Evolutionary conservation across 2,797 vertebrate genomes (phyloP).

Genomic region (Gymnothorax javanicus): DNA sequence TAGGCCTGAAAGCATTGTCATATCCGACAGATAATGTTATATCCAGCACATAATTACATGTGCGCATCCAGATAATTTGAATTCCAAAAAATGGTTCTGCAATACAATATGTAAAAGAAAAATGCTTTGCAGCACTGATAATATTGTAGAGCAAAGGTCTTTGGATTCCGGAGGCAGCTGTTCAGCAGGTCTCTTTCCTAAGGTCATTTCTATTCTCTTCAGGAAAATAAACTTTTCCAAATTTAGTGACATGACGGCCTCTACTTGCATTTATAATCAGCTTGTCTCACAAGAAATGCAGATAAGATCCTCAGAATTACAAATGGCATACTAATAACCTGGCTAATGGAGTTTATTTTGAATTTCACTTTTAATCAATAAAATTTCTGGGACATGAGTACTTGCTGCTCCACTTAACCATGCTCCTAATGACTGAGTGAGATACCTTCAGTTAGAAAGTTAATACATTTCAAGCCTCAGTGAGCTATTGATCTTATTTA

Average conservation of each 20-base stretch:
- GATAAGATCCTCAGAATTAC: conserved; percentile 39
- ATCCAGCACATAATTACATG: no score
- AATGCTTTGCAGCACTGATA: no score
- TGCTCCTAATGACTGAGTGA: conserved; percentile 38
- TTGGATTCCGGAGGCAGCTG: background rate
- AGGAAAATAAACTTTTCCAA: conserved; percentile 31
- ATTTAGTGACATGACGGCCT: conserved; percentile 7
- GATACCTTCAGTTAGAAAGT: conserved; percentile 60
- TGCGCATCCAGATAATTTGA: no score
- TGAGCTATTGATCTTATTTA: conserved; percentile 73
- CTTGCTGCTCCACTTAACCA: conserved; percentile 43
- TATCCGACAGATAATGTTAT: no score
- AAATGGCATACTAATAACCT: conserved; percentile 56
- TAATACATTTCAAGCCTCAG: conserved; percentile 77
- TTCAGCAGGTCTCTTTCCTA: background rate
- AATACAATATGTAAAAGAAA: background rate
- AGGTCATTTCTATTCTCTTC: conserved; percentile 19
- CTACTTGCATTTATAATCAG: conserved; percentile 30
- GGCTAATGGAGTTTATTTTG: conserved; percentile 58
- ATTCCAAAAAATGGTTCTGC: no score
- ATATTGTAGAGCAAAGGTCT: background rate
- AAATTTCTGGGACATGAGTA: conserved; percentile 35
- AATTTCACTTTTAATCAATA: conserved; percentile 37
- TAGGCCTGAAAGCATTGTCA: background rate
- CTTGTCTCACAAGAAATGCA: conserved; percentile 40